phyloP scores from a whole-genome alignment of 2,113 vertebrate genomes.

The Chloebia gouldiae region DNA sequence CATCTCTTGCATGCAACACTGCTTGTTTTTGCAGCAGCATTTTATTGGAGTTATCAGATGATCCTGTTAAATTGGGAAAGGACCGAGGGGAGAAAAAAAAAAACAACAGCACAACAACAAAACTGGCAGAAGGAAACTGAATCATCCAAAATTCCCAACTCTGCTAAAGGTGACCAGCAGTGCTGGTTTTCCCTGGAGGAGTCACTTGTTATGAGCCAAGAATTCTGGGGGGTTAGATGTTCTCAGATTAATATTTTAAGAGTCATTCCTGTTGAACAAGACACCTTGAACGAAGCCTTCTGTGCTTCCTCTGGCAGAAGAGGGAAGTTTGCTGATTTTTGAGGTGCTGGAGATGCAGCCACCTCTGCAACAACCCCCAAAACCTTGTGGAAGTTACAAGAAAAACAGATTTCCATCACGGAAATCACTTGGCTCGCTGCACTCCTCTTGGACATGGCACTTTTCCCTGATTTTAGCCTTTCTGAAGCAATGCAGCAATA shows the following conservation, averaged over 20 bases:
- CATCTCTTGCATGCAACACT: not conserved
- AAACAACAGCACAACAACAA: not conserved
- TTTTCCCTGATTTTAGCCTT: not conserved
- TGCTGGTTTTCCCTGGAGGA: not conserved
- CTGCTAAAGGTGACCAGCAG: slow-evolving; percentile 28
- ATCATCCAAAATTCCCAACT: not conserved
- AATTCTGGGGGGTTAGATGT: not conserved
- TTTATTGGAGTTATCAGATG: not conserved
- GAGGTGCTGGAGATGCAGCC: not conserved
- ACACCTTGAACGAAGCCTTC: not conserved
- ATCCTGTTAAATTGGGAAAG: not conserved
- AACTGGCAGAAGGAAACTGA: not conserved
- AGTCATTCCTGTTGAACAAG: not conserved
- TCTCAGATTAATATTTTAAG: not conserved
- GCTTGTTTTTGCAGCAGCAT: not conserved
- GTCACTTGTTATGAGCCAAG: not conserved
- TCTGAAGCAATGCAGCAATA: not conserved
- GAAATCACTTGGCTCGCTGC: rapidly evolving
- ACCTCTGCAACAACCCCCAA: not conserved
- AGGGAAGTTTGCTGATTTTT: not conserved
- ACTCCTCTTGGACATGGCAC: not conserved
- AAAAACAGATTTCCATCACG: not conserved
- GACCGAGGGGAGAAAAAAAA: not conserved
- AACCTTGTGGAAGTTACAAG: not conserved
- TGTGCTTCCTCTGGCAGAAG: not conserved